phyloP scores from a whole-genome alignment of 2,113 vertebrate species.

The Onychostruthus taczanowskii region DNA sequence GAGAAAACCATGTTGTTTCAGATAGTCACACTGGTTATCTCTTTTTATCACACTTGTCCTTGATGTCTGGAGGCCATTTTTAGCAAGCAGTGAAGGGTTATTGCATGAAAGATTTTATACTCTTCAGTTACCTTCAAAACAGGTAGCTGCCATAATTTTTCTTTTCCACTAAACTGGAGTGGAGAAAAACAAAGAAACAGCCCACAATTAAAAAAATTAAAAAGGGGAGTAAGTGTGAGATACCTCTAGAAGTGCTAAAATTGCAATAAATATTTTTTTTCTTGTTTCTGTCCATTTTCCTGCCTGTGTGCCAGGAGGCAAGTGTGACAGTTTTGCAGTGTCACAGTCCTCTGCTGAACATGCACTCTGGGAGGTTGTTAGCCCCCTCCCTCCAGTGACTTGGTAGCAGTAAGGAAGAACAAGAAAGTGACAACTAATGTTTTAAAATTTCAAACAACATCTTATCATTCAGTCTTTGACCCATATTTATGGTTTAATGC shows the following conservation, averaged over 20 bases:
- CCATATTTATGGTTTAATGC: constrained; percentile 34
- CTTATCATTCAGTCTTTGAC: background rate
- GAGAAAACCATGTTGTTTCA: background rate
- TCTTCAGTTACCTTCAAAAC: background rate
- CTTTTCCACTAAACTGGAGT: background rate
- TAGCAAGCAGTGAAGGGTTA: background rate
- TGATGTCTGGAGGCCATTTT: background rate
- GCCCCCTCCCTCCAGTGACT: background rate
- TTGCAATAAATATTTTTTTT: background rate
- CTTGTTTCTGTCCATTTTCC: background rate
- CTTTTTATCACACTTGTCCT: background rate
- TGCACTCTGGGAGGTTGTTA: background rate
- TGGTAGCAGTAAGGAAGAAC: background rate
- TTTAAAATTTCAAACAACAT: constrained; percentile 12
- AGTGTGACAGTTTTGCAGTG: background rate
- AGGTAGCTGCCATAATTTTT: background rate
- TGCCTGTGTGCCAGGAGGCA: background rate
- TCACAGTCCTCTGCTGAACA: background rate
- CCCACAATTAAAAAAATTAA: background rate
- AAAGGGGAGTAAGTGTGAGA: background rate
- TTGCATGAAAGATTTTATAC: background rate
- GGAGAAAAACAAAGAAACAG: background rate
- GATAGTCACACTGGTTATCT: background rate
- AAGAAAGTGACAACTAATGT: background rate
- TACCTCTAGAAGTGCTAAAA: background rate